Percentiles rank a stretch among this genome's conserved stretches.
These are phyloP conservation scores for Arizona elegans DNA, from an alignment of 2,113 vertebrate genomes.

Conservation along the genomic window DNA sequence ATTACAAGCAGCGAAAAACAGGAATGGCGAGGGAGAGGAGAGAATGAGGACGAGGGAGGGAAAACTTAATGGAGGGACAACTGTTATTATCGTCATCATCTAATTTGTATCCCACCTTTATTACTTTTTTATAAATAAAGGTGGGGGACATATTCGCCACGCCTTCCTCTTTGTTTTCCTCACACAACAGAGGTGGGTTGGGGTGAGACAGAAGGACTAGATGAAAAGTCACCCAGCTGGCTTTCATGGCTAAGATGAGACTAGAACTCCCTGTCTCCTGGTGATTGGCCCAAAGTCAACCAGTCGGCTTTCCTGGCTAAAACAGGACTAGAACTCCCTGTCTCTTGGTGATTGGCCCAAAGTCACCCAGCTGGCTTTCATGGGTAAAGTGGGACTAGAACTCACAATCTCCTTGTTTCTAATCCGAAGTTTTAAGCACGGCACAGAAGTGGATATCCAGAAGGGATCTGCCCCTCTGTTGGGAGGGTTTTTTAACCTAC, in stretches of 20 bases:
- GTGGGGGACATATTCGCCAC: too few species aligned
- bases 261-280: background rate
- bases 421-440: background rate
- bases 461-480: background rate
- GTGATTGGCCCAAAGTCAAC: background rate
- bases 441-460: too few species aligned
- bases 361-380: background rate
- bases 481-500: background rate
- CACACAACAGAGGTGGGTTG: background rate
- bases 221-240: background rate
- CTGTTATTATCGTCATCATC: background rate
- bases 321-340: fast-evolving
- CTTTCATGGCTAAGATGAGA: background rate
- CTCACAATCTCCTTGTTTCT: background rate
- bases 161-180: background rate
- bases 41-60: background rate
- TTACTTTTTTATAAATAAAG: too few species aligned
- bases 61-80: background rate
- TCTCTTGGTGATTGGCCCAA: background rate
- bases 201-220: background rate
- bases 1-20: background rate
- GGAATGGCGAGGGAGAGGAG: background rate
- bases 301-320: fast-evolving
- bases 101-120: background rate
- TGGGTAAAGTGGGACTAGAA: background rate